A percentile compares a stretch with the other conserved stretches of the same genome.
These are phyloP conservation scores for Corapipo altera DNA, from an alignment of 2,113 vertebrate genomes.

Conservation along the genomic window DNA sequence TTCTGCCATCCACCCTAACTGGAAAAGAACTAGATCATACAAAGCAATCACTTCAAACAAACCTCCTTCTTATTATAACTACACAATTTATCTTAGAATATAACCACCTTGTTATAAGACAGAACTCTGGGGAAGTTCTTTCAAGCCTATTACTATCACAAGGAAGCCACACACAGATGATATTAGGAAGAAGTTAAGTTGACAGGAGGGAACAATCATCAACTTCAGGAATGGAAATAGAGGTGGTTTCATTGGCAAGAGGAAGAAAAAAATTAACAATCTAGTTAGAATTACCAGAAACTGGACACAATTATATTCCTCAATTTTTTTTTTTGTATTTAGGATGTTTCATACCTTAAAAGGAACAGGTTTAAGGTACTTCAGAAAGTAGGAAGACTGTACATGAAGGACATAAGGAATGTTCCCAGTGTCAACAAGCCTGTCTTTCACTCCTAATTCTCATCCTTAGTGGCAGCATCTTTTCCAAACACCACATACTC, in stretches of 20 bases:
- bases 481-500: background rate
- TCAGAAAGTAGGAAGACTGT: background rate
- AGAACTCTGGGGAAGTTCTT: background rate
- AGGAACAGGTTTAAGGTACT: background rate
- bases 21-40: background rate
- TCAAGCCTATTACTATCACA: background rate
- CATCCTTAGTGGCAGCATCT: background rate
- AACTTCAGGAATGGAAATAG: background rate
- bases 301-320: rapidly evolving
- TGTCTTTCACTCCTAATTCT: background rate
- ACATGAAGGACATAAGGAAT: background rate
- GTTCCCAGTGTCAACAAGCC: background rate
- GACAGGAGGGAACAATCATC: background rate
- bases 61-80: background rate
- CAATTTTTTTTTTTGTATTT: background rate
- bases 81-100: background rate
- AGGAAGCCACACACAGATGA: background rate
- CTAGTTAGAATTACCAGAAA: background rate
- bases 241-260: background rate
- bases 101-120: background rate
- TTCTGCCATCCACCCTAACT: background rate
- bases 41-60: background rate
- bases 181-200: background rate
- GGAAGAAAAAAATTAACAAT: background rate
- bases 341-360: background rate